Conservation (phyloP, 1,140 invertebrate species). For the Brachystomella parvula region DNA sequence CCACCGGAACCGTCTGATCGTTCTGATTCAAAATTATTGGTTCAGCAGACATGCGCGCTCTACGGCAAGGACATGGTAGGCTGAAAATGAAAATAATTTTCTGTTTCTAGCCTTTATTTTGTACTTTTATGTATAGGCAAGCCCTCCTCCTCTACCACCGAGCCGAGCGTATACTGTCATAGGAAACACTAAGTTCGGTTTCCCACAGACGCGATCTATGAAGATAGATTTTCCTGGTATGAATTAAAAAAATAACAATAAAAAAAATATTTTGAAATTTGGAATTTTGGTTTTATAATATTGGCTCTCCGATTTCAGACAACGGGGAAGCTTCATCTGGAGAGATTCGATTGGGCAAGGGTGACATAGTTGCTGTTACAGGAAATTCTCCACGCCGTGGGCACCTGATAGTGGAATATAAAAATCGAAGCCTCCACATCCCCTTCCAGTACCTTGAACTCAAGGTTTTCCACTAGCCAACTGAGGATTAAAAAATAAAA, state of each 20-base stretch:
- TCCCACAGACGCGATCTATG: constrained; percentile 84
- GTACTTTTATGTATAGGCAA: constrained; percentile 51
- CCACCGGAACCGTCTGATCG: constrained; percentile 61
- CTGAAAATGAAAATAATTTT: not conserved
- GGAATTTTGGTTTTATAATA: constrained; percentile 43
- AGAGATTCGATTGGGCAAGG: constrained; percentile 58
- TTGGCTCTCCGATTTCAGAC: constrained; percentile 47
- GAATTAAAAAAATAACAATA: constrained; percentile 13
- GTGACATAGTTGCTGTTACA: constrained; percentile 71
- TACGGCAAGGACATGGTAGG: constrained; percentile 69
- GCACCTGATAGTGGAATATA: constrained; percentile 73
- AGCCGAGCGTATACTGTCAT: constrained; percentile 80
- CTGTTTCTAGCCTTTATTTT: not conserved
- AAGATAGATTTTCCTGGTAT: constrained; percentile 76
- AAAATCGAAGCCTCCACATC: constrained; percentile 67
- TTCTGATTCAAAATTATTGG: constrained; percentile 68
- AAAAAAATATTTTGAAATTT: constrained; percentile 10
- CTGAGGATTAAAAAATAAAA: too few relatives aligned
- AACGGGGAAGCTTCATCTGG: constrained; percentile 40
- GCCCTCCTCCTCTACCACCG: constrained; percentile 80
- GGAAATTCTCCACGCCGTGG: constrained; percentile 70
- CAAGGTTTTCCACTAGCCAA: constrained; percentile 45
- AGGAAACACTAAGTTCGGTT: constrained; percentile 83
- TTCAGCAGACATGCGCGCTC: constrained; percentile 78
- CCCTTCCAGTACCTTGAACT: constrained; percentile 79